These are phyloP conservation scores for Oplegnathus fasciatus DNA, from an alignment of 2,113 vertebrate genomes.

Conservation along the genomic window DNA sequence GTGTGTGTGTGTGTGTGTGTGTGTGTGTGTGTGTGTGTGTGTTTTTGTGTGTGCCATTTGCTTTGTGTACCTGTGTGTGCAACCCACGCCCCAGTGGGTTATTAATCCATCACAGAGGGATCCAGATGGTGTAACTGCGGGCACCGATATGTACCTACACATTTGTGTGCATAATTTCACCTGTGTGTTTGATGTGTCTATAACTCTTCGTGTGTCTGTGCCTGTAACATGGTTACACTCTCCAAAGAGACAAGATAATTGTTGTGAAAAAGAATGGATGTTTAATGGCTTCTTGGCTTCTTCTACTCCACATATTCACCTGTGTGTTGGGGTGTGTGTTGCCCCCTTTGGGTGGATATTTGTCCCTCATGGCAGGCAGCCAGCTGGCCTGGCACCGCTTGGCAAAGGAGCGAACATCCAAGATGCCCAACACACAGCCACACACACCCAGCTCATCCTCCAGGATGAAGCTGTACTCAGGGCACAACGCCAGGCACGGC, in stretches of 20 bases:
- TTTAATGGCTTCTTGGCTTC: neutral
- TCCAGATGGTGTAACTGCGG: conserved; percentile 41
- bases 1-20: conserved; percentile 11
- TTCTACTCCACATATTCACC: conserved; percentile 59
- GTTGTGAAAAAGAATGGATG: neutral
- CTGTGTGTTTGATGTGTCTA: neutral
- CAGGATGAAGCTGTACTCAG: conserved; percentile 89
- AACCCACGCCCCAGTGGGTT: neutral
- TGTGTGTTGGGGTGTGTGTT: conserved; percentile 69
- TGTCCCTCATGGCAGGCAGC: conserved; percentile 87
- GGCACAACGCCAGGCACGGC: conserved; percentile 87
- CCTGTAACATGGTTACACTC: neutral
- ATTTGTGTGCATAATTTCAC: neutral
- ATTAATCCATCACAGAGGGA: conserved; percentile 13
- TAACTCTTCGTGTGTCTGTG: neutral
- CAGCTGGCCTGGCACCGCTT: conserved; percentile 87
- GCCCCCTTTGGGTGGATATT: conserved; percentile 79
- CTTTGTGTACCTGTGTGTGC: conserved; percentile 15
- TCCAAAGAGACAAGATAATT: neutral
- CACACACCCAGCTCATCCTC: conserved; percentile 88
- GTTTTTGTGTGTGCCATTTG: neutral
- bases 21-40: neutral
- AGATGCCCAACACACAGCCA: conserved; percentile 85
- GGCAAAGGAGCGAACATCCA: conserved; percentile 86
- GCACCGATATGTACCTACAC: neutral